Evolutionary conservation across 2,888 invertebrate genomes (phyloP), one percentile per base, ranked within the genome.

Genomic region (Scaptomyza polygonia): DNA sequence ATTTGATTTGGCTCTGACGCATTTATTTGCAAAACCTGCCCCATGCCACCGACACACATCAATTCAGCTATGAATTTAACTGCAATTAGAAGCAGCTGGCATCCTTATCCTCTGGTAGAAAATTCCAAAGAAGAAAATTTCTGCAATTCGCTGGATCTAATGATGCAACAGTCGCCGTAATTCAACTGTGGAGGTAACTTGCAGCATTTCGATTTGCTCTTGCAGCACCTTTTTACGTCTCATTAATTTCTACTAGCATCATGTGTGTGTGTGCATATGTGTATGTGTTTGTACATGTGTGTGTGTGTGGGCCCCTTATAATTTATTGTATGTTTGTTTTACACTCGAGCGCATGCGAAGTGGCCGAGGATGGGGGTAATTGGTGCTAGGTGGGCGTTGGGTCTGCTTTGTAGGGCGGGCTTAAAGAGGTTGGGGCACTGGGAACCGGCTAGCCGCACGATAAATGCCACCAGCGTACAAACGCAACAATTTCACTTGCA

Each of bases 261-360:
- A 57, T 66, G 52, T 30, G 34, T 43, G 45, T 9, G 12, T 39
- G n/a, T 47, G 34, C 58, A 32, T 55, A 40, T 21, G 42, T 55
- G 47, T 29, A 54, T 21, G 40, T 36, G 21, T 12, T 8, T 21
- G 5, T 34, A 5, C 12, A n/a, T 58, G 43, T 39, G 72, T 54
- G 67, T 18, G n/a, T n/a, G n/a, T n/a, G n/a, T n/a, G n/a, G n/a
- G 34, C 67, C 44, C 65, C 55, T 79, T 85, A 72, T 82, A 76
- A 87, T 82, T 85, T 77, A 87, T 85, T 87, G 66, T 82, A 79
- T 79, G 79, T 87, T 77, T 79, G 72, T 67, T 65, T 82, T 72
- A 54, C 87, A 74, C 86, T 83, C 53, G 82, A 85, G 70, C 64
- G 79, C 73, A 61, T 63, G 70, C 54, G 56, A 71, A 61, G 55